phyloP scores from a whole-genome alignment of 2,113 vertebrate genomes.

The Dicentrarchus labrax region DNA sequence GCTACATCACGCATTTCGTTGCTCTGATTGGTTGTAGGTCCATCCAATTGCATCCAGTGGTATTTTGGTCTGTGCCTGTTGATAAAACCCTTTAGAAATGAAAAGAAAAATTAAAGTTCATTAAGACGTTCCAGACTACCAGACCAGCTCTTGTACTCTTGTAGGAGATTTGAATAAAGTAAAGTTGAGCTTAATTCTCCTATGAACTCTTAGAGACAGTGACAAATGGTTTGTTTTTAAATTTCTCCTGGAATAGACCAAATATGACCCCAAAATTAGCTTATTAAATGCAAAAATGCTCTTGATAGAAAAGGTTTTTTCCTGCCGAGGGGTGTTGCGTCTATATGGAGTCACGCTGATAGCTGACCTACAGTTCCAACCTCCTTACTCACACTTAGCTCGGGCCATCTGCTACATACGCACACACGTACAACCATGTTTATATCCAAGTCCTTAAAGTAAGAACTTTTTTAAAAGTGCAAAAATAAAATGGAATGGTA shows the following conservation, averaged over 20 bases:
- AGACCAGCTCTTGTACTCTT: neutral
- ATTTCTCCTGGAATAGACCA: neutral
- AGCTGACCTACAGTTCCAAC: slow-evolving; percentile 28
- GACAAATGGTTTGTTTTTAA: neutral
- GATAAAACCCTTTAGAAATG: no score
- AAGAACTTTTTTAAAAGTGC: slow-evolving; percentile 5
- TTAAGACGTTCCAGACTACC: no score
- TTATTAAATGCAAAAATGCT: slow-evolving; percentile 21
- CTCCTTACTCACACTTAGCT: slow-evolving; percentile 10
- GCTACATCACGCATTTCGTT: no score
- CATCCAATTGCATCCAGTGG: no score
- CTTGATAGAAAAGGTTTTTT: slow-evolving; percentile 25
- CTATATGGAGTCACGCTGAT: slow-evolving; percentile 10
- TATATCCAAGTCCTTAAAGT: neutral
- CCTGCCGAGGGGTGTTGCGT: slow-evolving; percentile 12
- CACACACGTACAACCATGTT: slow-evolving; percentile 5
- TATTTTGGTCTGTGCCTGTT: no score
- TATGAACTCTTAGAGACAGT: neutral
- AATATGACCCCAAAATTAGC: slow-evolving; percentile 2
- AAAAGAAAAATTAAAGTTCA: no score
- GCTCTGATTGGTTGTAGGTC: no score
- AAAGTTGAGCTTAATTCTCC: slow-evolving; percentile 1
- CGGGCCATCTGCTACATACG: neutral
- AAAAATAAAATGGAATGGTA: neutral
- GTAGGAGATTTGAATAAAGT: neutral